A percentile compares a stretch with the other conserved stretches of the same genome.
phyloP scores from a whole-genome alignment of 1,140 invertebrate genomes.

The Physella acuta region DNA sequence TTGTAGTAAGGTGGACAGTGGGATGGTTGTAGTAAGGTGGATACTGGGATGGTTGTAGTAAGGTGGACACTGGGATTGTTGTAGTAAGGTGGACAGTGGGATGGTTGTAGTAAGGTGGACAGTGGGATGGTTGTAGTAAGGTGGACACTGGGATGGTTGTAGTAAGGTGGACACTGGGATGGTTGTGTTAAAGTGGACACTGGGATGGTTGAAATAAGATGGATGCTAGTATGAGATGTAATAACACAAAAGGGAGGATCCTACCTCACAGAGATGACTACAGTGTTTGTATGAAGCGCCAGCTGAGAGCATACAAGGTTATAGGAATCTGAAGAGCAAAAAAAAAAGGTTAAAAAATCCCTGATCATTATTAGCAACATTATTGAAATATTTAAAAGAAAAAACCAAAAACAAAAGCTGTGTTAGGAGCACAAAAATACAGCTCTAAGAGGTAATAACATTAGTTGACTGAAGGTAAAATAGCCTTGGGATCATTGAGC shows the following conservation, averaged over 20 bases:
- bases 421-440: neutral
- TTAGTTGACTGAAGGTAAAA: too few species aligned
- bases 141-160: neutral
- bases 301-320: conserved; percentile 11
- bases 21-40: too few species aligned
- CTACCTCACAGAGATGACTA: conserved; percentile 31
- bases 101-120: neutral
- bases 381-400: neutral
- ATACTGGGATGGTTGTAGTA: too few species aligned
- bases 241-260: neutral
- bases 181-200: neutral
- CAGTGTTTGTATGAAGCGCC: conserved; percentile 18
- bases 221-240: neutral
- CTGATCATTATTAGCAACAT: neutral
- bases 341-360: neutral
- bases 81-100: too few species aligned
- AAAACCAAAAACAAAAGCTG: neutral
- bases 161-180: neutral
- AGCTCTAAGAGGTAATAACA: neutral
- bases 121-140: neutral
- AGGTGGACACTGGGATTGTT: neutral
- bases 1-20: too few species aligned
- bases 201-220: neutral
- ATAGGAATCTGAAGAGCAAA: conserved; percentile 27
- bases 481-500: too few species aligned